These are phyloP conservation scores for Galaxias olidus DNA, from an alignment of 2,797 vertebrate genomes.

Conservation along the genomic window DNA sequence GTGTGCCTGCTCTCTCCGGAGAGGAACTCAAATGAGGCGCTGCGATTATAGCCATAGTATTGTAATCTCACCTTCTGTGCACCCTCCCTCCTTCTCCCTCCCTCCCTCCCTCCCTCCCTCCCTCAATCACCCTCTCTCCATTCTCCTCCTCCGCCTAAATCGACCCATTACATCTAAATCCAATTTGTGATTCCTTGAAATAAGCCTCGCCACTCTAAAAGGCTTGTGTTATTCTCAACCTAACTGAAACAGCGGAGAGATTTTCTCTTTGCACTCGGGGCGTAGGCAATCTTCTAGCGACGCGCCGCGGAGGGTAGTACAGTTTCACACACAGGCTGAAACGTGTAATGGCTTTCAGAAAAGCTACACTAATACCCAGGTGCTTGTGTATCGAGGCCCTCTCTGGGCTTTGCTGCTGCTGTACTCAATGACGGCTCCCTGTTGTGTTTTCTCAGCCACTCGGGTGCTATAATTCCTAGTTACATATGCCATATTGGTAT, in stretches of 20 bases:
- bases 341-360: too few species aligned
- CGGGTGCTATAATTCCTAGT: too few species aligned
- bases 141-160: slow-evolving; percentile 31
- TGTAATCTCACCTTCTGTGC: slow-evolving; percentile 63
- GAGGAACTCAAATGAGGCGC: slow-evolving; percentile 52
- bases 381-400: too few species aligned
- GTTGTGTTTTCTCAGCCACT: too few species aligned
- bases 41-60: slow-evolving; percentile 60
- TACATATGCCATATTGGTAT: too few species aligned
- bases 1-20: slow-evolving; percentile 27
- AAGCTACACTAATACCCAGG: too few species aligned
- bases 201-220: slow-evolving; percentile 59
- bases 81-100: slow-evolving; percentile 21
- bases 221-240: slow-evolving; percentile 52
- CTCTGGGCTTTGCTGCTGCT: too few species aligned
- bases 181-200: slow-evolving; percentile 70
- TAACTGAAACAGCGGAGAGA: slow-evolving; percentile 45
- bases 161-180: slow-evolving; percentile 58
- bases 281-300: slow-evolving; percentile 28
- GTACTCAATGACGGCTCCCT: too few species aligned
- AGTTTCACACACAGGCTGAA: slow-evolving; percentile 9
- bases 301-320: slow-evolving; percentile 16
- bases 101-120: not conserved
- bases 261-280: slow-evolving; percentile 26
- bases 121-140: slow-evolving; percentile 35